A percentile compares a stretch with the other conserved stretches of the same genome.
These are phyloP conservation scores for Sinocyclocheilus maitianheensis DNA, from an alignment of 2,113 vertebrate genomes.

Conservation along the genomic window DNA sequence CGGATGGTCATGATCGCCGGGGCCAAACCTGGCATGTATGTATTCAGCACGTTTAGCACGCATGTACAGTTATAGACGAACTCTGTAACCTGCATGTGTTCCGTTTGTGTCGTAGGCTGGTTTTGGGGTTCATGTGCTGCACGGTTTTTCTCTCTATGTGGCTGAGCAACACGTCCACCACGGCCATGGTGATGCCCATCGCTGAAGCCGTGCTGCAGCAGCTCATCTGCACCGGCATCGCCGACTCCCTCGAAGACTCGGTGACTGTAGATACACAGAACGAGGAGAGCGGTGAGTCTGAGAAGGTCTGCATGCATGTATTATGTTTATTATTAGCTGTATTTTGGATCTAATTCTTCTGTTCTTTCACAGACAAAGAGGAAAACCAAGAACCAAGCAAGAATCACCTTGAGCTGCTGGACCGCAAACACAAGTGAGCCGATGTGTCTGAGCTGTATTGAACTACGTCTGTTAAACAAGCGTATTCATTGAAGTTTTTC, in stretches of 20 bases:
- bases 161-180: conserved; percentile 98
- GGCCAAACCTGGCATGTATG: conserved; percentile 97
- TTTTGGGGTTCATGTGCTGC: conserved; percentile 98
- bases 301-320: neutral
- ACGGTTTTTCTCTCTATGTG: conserved; percentile 96
- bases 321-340: neutral
- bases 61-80: neutral
- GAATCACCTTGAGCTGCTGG: conserved; percentile 72
- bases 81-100: neutral
- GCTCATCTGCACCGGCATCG: conserved; percentile 82
- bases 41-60: conserved; percentile 45
- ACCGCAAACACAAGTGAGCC: conserved; percentile 67
- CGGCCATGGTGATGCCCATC: conserved; percentile 99
- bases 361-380: conserved; percentile 66
- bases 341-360: conserved; percentile 6
- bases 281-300: conserved; percentile 38
- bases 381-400: conserved; percentile 66
- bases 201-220: conserved; percentile 96
- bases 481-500: neutral
- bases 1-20: conserved; percentile 97
- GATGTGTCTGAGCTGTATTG: neutral
- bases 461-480: neutral
- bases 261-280: conserved; percentile 68
- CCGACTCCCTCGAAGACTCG: conserved; percentile 75
- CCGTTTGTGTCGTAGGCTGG: conserved; percentile 78